Base-by-base conservation (phyloP, 2,113 vertebrate genomes). In the Sitta europaea region DNA sequence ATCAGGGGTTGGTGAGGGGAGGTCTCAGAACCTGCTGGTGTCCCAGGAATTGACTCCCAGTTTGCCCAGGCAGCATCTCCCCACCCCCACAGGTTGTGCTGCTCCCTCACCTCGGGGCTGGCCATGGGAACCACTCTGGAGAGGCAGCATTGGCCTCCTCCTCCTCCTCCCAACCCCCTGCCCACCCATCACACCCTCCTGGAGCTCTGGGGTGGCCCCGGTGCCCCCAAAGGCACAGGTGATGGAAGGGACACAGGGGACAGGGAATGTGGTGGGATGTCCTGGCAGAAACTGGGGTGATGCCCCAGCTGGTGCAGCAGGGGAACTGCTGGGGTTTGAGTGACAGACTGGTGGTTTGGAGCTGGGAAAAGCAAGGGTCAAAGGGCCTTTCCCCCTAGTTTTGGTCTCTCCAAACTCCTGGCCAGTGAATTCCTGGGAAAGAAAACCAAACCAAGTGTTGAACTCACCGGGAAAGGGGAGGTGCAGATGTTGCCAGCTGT, bases 81-180 rank as follows among this genome's bases (percentile, higher is more conserved):
- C 18, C 13, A 2, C 1, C 5, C 18, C 47, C 1, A 0, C 1
- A 9, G 55, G 28, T 6, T 21, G 27, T 61, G 55, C 43, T 4
- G 5, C 7, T 7, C 10, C 58, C 45, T 67, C n/a, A 6, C 6
- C 63, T 25, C 22, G 3, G 62, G 48, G 28, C 22, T 17, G 35
- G 33, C 11, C 40, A 5, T 3, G 12, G 29, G 43, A 13, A 48
- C n/a, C 2, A 0, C 0, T 1, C 14, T 12, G 36, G 42, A 2
- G 5, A 50, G 59, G 58, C 78, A 85, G 33, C 45, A 25, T 1
- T 50, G 12, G n/a, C 47, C 48, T 68, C 38, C n/a, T 63, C 62
- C 42, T 83, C 36, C 14, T 74, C n/a, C 0, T 78, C 42, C 3
- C 19, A 9, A 2, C 2, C 11, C 25, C 21, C 57, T 80, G 57